Percentiles rank a stretch among this genome's conserved stretches.
phyloP scores from a whole-genome alignment of 2,113 vertebrate species.

The Baryphthengus martii region DNA sequence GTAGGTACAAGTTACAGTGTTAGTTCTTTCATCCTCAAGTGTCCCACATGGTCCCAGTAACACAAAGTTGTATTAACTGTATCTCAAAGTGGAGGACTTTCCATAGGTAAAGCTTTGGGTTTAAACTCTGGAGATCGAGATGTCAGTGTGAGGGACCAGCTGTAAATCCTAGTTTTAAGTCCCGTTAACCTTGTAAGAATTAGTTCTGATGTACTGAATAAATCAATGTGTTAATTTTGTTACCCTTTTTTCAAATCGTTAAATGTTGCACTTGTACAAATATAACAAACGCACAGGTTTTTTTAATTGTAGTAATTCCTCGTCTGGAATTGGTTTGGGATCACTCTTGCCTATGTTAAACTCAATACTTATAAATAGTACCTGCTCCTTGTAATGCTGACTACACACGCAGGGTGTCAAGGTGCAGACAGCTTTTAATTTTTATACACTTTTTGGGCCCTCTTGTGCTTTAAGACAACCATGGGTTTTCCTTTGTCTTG shows the following conservation, averaged over 20 bases:
- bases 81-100: conserved; percentile 13
- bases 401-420: background rate
- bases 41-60: background rate
- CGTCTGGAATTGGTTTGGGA: conserved; percentile 54
- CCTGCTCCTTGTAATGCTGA: conserved; percentile 29
- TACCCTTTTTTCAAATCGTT: conserved; percentile 58
- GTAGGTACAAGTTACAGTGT: background rate
- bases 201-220: conserved; percentile 30
- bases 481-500: conserved; percentile 66
- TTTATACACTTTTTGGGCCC: conserved; percentile 50
- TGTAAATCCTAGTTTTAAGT: conserved; percentile 14
- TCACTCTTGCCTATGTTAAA: conserved; percentile 26
- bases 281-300: conserved; percentile 42
- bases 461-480: conserved; percentile 57
- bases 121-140: background rate
- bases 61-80: background rate
- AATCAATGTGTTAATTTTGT: conserved; percentile 59
- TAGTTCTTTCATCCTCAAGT: background rate
- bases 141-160: conserved; percentile 5
- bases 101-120: background rate
- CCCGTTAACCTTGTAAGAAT: conserved; percentile 40
- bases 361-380: background rate
- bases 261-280: conserved; percentile 69
- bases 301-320: conserved; percentile 47
- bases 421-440: conserved; percentile 45